phyloP scores from a whole-genome alignment of 2,888 invertebrate genomes.

The Ecliptopera silaceata region DNA sequence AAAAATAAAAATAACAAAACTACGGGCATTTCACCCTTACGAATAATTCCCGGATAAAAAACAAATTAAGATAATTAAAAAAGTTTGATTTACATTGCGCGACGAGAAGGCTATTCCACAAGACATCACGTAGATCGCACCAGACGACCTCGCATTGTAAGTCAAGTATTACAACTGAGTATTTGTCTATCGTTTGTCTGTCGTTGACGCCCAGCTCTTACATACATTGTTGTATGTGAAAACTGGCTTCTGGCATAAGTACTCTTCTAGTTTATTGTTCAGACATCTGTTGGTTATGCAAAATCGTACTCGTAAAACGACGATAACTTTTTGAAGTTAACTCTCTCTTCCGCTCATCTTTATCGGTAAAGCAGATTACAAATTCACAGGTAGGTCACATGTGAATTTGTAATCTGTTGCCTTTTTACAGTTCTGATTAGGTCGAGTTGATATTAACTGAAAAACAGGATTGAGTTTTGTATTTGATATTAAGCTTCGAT shows the following conservation, averaged over 20 bases:
- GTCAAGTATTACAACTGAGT: too few relatives aligned
- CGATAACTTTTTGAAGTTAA: constrained; percentile 69
- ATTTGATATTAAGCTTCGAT: neutral
- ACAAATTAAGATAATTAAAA: too few relatives aligned
- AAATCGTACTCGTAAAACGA: constrained; percentile 72
- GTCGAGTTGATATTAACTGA: constrained; percentile 54
- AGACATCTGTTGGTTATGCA: constrained; percentile 78
- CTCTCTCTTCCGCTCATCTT: constrained; percentile 76
- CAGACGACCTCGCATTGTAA: too few relatives aligned
- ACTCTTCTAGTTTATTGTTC: constrained; percentile 70
- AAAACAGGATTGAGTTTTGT: constrained; percentile 40
- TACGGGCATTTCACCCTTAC: too few relatives aligned
- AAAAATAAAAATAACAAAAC: too few relatives aligned
- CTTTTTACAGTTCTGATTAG: constrained; percentile 65
- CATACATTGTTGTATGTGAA: constrained; percentile 11
- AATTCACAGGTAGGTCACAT: too few relatives aligned
- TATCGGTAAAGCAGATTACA: constrained; percentile 67
- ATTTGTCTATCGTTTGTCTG: too few relatives aligned
- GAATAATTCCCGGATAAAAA: too few relatives aligned
- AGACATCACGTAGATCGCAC: too few relatives aligned
- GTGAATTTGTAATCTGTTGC: constrained; percentile 71
- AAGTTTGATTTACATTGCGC: too few relatives aligned
- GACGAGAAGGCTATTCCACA: too few relatives aligned
- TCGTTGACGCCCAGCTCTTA: neutral
- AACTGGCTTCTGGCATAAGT: constrained; percentile 52